Conservation (phyloP, 2,113 vertebrate genomes). For the Gobio gobio region DNA sequence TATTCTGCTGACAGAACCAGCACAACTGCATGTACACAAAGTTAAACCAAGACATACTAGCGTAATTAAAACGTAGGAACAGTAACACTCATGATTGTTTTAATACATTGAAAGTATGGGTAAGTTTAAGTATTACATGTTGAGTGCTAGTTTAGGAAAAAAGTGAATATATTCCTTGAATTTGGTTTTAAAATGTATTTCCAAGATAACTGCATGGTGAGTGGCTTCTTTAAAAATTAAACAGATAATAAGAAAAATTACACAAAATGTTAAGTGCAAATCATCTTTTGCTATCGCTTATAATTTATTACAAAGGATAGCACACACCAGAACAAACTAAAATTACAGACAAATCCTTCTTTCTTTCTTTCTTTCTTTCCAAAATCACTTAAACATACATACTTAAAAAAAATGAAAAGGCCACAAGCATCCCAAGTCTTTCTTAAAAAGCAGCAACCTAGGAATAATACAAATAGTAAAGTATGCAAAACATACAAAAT, state of each 20-base stretch:
- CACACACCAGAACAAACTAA: slow-evolving; percentile 7
- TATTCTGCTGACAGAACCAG: slow-evolving; percentile 71
- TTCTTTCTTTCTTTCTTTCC: neutral
- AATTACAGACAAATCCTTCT: neutral
- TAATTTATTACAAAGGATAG: slow-evolving; percentile 15
- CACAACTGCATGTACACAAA: slow-evolving; percentile 72
- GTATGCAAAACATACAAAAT: neutral
- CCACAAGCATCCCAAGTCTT: slow-evolving; percentile 2
- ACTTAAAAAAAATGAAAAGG: neutral
- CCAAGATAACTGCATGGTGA: slow-evolving; percentile 46
- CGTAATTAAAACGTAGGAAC: slow-evolving; percentile 63
- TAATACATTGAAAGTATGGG: slow-evolving; percentile 63
- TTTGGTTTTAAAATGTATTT: slow-evolving; percentile 51
- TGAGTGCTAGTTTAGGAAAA: slow-evolving; percentile 44
- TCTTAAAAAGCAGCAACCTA: slow-evolving; percentile 38
- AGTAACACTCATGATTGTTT: slow-evolving; percentile 67
- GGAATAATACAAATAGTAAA: slow-evolving; percentile 10
- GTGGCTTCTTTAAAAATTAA: slow-evolving; percentile 18
- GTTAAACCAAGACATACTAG: slow-evolving; percentile 71
- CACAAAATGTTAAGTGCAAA: slow-evolving; percentile 38
- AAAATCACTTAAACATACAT: neutral
- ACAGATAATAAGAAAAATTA: slow-evolving; percentile 23
- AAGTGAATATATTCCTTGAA: slow-evolving; percentile 46
- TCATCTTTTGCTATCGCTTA: slow-evolving; percentile 21
- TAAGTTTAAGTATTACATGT: slow-evolving; percentile 21